Base-by-base conservation (phyloP, 2,888 invertebrate genomes). In the Gymnoscelis rufifasciata region DNA sequence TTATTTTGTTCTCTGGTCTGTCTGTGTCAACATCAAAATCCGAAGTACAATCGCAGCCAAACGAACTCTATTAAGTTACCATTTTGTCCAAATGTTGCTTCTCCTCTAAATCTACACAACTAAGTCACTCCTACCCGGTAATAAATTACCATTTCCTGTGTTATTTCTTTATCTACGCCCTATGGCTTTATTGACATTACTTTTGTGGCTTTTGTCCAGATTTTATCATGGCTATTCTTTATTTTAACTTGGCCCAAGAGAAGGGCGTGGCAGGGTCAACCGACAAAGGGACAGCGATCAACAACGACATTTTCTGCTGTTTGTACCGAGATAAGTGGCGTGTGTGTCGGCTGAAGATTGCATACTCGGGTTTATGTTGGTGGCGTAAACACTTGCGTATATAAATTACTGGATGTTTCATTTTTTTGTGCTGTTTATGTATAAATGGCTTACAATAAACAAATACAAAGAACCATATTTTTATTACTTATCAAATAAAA, bases 221-320 rank as follows among this genome's bases (percentile, higher is more conserved):
- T 55, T 51, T 48, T 50, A 51, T 54, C 55, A 53, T 43, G 38
- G 51, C 35, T 49, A 48, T 54, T 37, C 50, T 54, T 56, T 57
- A 56, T 54, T 55, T 54, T 50, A 48, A 50, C 40, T 42, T 30
- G 44, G 19, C 51, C 52, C 47, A 33, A n/a, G 45, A 35, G 47
- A 41, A 41, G 19, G 29, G 41, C 35, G 50, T 43, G 54, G 44
- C 38, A 33, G 44, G 53, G 54, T 51, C 51, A 47, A 39, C 45
- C 47, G 54, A 52, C 48, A 54, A 55, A 57, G 52, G 48, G 48
- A 48, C 53, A 41, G 54, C 50, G 44, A 55, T 52, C 53, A 52
- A 47, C 47, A 41, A 29, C 38, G 52, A 44, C 50, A 45, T 46
- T 54, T 52, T 52, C 51, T 43, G 38, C 52, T 41, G 44, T 51